A percentile compares a stretch with the other conserved stretches of the same genome.
phyloP scores from a whole-genome alignment of 2,797 vertebrate species.

The Avahi laniger region DNA sequence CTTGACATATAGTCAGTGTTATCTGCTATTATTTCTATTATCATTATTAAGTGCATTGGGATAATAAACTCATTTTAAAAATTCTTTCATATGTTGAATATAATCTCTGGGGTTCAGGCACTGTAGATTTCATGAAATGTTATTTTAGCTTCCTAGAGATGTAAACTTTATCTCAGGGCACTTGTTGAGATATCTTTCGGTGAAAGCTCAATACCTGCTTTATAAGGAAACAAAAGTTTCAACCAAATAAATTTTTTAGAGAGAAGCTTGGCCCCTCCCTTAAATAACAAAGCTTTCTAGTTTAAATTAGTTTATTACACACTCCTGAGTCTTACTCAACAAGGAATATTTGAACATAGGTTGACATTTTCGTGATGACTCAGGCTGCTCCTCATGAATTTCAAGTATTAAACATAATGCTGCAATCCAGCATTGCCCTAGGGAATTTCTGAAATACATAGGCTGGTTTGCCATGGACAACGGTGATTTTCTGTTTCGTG shows the following conservation, averaged over 20 bases:
- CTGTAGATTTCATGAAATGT: not conserved
- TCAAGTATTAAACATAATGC: not conserved
- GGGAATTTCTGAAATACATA: not conserved
- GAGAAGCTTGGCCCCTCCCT: not conserved
- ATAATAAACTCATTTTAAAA: not conserved
- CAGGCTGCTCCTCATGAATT: not conserved
- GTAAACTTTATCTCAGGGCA: not conserved
- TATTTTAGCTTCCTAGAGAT: not conserved
- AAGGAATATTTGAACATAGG: not conserved
- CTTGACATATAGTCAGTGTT: not conserved
- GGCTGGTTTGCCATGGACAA: not conserved
- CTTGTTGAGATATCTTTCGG: not conserved
- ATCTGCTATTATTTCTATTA: not conserved
- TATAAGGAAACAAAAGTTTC: not conserved
- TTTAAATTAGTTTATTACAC: not conserved
- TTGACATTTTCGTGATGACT: slow-evolving; percentile 56
- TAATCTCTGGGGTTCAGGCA: not conserved
- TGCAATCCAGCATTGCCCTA: not conserved
- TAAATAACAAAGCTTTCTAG: slow-evolving; percentile 6
- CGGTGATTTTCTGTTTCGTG: not conserved
- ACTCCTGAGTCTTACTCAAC: slow-evolving; percentile 1
- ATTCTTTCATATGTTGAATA: not conserved
- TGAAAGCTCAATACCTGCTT: not conserved
- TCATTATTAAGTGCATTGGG: not conserved
- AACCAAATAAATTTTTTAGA: not conserved